Evolutionary conservation across 2,888 invertebrate genomes (phyloP).

Genomic region (Lottia gigantea): DNA sequence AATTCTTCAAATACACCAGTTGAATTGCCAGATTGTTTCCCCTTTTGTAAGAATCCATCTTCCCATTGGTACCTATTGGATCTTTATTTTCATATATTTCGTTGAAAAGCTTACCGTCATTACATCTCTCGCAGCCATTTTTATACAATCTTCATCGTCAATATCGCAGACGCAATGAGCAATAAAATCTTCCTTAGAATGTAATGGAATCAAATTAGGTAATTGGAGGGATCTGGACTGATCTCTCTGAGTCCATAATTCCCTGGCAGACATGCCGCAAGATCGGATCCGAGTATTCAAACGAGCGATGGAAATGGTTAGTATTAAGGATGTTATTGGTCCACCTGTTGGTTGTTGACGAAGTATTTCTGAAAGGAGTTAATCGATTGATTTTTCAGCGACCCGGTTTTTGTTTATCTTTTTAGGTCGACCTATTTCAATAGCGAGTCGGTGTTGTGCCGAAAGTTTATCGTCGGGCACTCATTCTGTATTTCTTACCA

Average conservation of each 20-base stretch:
- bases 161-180: too few relatives aligned
- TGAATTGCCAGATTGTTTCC: too few relatives aligned
- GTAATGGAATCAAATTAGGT: too few relatives aligned
- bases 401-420: constrained; percentile 44
- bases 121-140: too few relatives aligned
- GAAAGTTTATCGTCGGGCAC: constrained; percentile 33
- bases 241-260: neutral
- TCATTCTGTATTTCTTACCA: too few relatives aligned
- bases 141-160: too few relatives aligned
- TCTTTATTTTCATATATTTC: too few relatives aligned
- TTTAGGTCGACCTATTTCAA: constrained; percentile 36
- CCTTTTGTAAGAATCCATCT: too few relatives aligned
- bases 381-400: constrained; percentile 42
- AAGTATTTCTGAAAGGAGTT: constrained; percentile 39
- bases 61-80: too few relatives aligned
- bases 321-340: constrained; percentile 24
- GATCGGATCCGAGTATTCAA: constrained; percentile 5
- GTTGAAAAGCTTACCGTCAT: too few relatives aligned
- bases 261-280: neutral
- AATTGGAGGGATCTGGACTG: neutral
- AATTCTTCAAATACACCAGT: too few relatives aligned
- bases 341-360: constrained; percentile 31
- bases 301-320: constrained; percentile 13
- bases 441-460: constrained; percentile 18
- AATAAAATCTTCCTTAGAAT: too few relatives aligned